Evolutionary conservation across 2,113 vertebrate genomes (phyloP), one percentile per base, ranked within the genome.

Genomic region (Eulemur macaco): DNA sequence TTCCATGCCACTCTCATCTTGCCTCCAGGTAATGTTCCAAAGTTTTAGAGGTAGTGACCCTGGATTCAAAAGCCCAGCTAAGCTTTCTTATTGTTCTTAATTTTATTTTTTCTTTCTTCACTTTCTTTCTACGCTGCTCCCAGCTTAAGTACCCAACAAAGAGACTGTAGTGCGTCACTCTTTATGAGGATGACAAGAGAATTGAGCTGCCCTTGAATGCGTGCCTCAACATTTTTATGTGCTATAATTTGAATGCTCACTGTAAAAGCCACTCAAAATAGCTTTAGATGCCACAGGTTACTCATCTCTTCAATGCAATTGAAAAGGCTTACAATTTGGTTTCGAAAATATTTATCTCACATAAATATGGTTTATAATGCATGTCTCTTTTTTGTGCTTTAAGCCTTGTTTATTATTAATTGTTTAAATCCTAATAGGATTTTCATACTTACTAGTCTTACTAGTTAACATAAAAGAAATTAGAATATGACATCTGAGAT

Each of bases 191-290:
- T 81, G 56, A 71, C 52, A 93, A 77, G 78, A 94, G 93, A 95
- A 82, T 27, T 78, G 39, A 78, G 23, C 39, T 39, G 47, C 50
- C 58, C 83, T 95, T 78, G 91, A 94, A 77, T 45, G 34, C 6
- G 3, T 89, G 64, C 47, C 68, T 94, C 8, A 45, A 94, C 89
- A 82, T 78, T 91, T 96, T 95, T 93, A 94, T 86, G 21, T 50
- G 73, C 45, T 93, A 12, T 83, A n/a, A 92, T 87, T 95, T 95
- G 84, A 89, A 69, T 47, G 71, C 47, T 94, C 64, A 78, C 58
- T 78, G n/a, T 93, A 89, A 96, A 93, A 93, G 77, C 45, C 71
- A 73, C 95, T 94, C 82, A 91, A 17, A 94, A 91, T 91, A 89
- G 47, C 47, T 82, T 95, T 42, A 58, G 58, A 74, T 86, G 78